phyloP scores from a whole-genome alignment of 2,888 invertebrate genomes.

The Aradus depressus region DNA sequence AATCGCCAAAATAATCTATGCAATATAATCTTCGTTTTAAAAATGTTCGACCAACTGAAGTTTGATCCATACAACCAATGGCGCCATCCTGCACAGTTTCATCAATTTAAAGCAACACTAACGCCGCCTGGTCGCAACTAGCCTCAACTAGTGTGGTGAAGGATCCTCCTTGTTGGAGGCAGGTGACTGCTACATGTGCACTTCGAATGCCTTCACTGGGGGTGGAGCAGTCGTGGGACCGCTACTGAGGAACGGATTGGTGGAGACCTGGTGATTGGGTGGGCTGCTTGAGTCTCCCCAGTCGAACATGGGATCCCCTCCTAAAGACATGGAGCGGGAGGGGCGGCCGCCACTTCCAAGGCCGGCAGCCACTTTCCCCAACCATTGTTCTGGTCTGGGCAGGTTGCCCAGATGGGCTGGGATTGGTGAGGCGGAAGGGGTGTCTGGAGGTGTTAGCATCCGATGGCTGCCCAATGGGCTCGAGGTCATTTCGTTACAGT shows the following conservation, averaged over 20 bases:
- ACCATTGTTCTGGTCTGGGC: slow-evolving; percentile 75
- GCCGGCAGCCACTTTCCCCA: slow-evolving; percentile 58
- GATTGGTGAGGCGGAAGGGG: slow-evolving; percentile 32
- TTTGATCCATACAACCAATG: too few species aligned
- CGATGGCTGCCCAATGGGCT: too few species aligned
- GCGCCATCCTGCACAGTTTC: too few species aligned
- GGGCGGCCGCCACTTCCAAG: slow-evolving; percentile 38
- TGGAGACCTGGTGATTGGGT: slow-evolving; percentile 42
- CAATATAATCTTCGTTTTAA: too few species aligned
- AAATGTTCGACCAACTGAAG: too few species aligned
- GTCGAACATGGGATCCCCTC: slow-evolving; percentile 69
- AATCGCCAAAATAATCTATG: too few species aligned
- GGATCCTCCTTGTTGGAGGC: too few species aligned
- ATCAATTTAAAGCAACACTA: too few species aligned
- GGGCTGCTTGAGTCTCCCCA: slow-evolving; percentile 44
- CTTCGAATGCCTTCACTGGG: slow-evolving; percentile 32
- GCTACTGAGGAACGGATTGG: slow-evolving; percentile 31
- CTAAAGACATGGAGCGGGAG: slow-evolving; percentile 21
- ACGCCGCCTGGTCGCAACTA: too few species aligned
- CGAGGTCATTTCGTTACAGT: too few species aligned
- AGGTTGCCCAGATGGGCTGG: slow-evolving; percentile 36
- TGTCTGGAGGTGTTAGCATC: slow-evolving; percentile 31
- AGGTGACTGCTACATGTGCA: slow-evolving; percentile 31
- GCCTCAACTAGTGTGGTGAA: too few species aligned
- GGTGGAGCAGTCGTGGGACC: slow-evolving; percentile 26